These are phyloP conservation scores for Channallabes apus DNA, from an alignment of 2,797 vertebrate genomes.

Conservation along the genomic window DNA sequence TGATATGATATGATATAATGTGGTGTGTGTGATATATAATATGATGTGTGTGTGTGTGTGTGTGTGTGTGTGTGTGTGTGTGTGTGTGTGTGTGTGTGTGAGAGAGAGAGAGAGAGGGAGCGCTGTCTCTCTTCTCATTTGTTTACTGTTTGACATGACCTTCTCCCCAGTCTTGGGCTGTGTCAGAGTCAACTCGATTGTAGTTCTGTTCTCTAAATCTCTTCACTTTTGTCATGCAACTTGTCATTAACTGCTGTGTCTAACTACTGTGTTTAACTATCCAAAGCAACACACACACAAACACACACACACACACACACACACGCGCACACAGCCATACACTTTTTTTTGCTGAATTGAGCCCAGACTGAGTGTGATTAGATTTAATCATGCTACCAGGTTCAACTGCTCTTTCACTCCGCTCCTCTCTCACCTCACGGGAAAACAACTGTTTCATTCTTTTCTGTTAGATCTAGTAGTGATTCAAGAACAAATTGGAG, in stretches of 20 bases:
- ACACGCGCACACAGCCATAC: background rate
- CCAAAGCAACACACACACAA: background rate
- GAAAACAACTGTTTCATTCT: background rate
- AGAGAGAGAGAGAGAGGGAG: background rate
- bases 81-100: background rate
- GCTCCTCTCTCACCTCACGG: background rate
- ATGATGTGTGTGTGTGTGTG: no score
- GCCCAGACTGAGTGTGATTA: background rate
- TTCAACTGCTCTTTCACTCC: background rate
- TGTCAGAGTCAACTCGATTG: conserved; percentile 9
- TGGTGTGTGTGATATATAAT: no score
- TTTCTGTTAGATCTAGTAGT: conserved; percentile 1
- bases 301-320: background rate
- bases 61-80: conserved; percentile 9
- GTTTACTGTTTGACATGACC: conserved; percentile 36
- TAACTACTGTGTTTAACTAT: background rate
- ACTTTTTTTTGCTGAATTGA: background rate
- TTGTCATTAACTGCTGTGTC: background rate
- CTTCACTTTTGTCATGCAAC: conserved; percentile 1
- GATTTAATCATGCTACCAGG: background rate
- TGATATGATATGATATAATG: no score
- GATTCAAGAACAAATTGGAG: background rate
- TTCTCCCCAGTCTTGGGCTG: background rate
- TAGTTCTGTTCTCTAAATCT: background rate
- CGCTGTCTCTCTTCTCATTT: background rate